Evolutionary conservation across 1,140 invertebrate species (phyloP).

Genomic region (Drosophila tropicalis): DNA sequence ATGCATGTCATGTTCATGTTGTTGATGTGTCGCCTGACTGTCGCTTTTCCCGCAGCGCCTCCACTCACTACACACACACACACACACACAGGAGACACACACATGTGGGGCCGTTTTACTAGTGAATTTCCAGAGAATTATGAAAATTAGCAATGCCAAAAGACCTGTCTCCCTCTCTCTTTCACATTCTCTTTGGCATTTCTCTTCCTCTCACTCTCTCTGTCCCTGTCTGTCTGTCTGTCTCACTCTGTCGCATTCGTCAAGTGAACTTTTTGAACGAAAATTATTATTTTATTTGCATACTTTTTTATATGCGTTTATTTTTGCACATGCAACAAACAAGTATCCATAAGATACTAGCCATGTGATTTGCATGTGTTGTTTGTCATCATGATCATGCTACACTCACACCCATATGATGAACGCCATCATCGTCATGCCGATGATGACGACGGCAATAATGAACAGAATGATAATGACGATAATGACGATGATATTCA

Average conservation of each 20-base stretch:
- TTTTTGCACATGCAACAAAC: conserved; percentile 48
- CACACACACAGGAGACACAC: conserved; percentile 11
- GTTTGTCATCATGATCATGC: conserved; percentile 70
- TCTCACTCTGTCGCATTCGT: conserved; percentile 21
- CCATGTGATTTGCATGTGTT: conserved; percentile 79
- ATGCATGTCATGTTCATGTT: conserved; percentile 70
- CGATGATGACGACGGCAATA: conserved; percentile 25
- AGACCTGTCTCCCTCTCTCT: background rate
- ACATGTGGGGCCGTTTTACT: conserved; percentile 45
- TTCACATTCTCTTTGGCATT: background rate
- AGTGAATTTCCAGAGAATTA: conserved; percentile 72
- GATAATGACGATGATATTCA: conserved; percentile 63
- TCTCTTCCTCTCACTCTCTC: background rate
- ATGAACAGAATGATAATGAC: conserved; percentile 23
- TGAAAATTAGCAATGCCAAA: conserved; percentile 74
- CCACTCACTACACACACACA: background rate
- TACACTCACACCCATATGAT: conserved; percentile 45
- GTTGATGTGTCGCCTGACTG: conserved; percentile 50
- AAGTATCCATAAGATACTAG: conserved; percentile 54
- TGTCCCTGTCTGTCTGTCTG: background rate
- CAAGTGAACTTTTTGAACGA: conserved; percentile 66
- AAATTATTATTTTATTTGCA: conserved; percentile 77
- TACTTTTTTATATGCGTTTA: conserved; percentile 60
- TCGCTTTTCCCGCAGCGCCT: conserved; percentile 60
- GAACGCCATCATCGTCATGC: conserved; percentile 42